Base-by-base conservation (phyloP, 1,140 invertebrate genomes). In the Palaemon carinicauda region DNA sequence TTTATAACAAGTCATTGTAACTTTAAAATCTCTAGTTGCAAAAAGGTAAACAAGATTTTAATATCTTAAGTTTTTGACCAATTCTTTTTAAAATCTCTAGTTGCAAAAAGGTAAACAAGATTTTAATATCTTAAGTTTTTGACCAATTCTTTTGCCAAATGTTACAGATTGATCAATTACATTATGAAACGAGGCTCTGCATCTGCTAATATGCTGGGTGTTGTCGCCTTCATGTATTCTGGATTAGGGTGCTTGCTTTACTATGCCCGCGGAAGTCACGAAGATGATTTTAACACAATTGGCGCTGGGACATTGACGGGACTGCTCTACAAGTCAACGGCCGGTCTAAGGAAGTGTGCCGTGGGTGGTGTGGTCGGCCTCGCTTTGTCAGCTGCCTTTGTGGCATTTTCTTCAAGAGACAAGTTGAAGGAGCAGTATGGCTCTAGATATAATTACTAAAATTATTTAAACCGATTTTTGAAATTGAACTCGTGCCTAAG, bases 151-250 rank as follows among this genome's bases (percentile, higher is more conserved):
- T 85, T 88, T 80, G 88, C 71, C n/a, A 41, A n/a, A 41, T 53
- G 91, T 91, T 51, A 87, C 95, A 92, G 96, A 92, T 93, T 98
- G 91, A 93, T 99, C 54, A 98, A 98, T 93, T 96, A 97, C 92
- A 94, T 98, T 27, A 97, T 96, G 94, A 98, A 98, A 93, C 95
- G 96, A 93, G 97, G 96, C 90, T 96, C 97, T 54, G 95, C 96
- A 21, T 95, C 96, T 87, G 97, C 96, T 50, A 98, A 98, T 91
- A 96, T 96, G 5, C 92, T 98, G 78, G 97, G 97, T 52, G 95
- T 97, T 87, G 93, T 98, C 74, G 95, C 97, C 82, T 95, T 98
- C 29, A 96, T 98, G 93, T 98, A 98, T 92, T 97, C 96, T 90
- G 95, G 95, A 75, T 96, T 98, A 92, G 97, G 97, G 69, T 96